Base-by-base conservation (phyloP, 1,140 invertebrate genomes). In the Caenorhabditis latens region DNA sequence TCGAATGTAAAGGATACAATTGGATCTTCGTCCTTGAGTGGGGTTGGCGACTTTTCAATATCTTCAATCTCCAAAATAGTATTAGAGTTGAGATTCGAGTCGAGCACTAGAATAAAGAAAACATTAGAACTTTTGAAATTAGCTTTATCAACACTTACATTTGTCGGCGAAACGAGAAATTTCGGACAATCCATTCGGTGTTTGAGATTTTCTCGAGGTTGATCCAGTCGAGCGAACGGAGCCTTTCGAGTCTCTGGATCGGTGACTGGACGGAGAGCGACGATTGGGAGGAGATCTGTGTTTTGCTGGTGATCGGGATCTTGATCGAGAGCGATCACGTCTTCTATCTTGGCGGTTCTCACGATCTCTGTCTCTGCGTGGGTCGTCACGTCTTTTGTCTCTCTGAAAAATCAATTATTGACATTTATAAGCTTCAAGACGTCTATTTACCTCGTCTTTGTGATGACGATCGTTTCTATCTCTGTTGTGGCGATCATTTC, bases 21-120 rank as follows among this genome's bases (percentile, higher is more conserved):
- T 19, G 21, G 46, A 4, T 19, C n/a, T n/a, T 79, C 71, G 0
- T 79, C 71, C 32, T 19, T 42, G 46, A 79, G 24, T 11, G 43
- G 40, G 4, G n/a, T 40, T 5, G 71, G 71, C 13, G 71, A 79
- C 46, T 46, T 79, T 42, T 79, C 71, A 50, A 79, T 40, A 19
- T 79, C 71, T 24, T 79, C 46, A 21, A 79, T n/a, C 11, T 21
- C 71, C 40, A 71, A 19, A n/a, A 71, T 46, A 16, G 11, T 46
- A 8, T 71, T 71, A 0, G 6, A 19, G 14, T 71, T 71, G 42
- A 46, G 46, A 46, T 71, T 71, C 46, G 65, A n/a, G 46, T 53
- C 46, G 4, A 53, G n/a, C 50, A 50, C 71, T 79, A 46, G 4
- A 79, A 79, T 40, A 40, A 65, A 16, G 11, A 65, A 40, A 40